Conservation (phyloP, 2,797 vertebrate species). For the Pampus argenteus region DNA sequence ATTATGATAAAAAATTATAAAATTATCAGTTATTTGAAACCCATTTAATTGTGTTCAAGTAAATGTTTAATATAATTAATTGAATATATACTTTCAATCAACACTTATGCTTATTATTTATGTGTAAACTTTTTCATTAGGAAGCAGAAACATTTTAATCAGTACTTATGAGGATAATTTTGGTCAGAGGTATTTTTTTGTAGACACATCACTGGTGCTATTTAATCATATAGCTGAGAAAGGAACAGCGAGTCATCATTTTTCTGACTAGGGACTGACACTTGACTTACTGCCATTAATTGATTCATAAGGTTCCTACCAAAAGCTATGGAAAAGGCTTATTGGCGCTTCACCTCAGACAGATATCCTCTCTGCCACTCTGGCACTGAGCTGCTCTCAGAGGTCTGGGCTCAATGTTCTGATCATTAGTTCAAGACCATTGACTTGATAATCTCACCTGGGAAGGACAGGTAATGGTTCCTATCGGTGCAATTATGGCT, state of each 20-base stretch:
- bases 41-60: background rate
- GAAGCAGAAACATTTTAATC: background rate
- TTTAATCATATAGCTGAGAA: conserved; percentile 23
- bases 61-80: too few relatives aligned
- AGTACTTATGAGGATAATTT: background rate
- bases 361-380: conserved; percentile 44
- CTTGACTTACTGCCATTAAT: conserved; percentile 35
- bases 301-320: conserved; percentile 29
- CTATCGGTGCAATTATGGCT: conserved; percentile 77
- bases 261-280: background rate
- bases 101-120: too few relatives aligned
- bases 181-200: background rate
- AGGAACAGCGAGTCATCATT: conserved; percentile 15
- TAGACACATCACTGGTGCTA: background rate
- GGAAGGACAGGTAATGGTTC: conserved; percentile 84
- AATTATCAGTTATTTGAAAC: too few relatives aligned
- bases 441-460: conserved; percentile 85
- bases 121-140: background rate
- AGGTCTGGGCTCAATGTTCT: conserved; percentile 75
- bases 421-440: conserved; percentile 84
- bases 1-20: too few relatives aligned
- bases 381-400: conserved; percentile 53
- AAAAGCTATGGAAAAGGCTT: conserved; percentile 34
- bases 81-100: background rate
- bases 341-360: conserved; percentile 50